Percentiles rank a stretch among this genome's conserved stretches.
phyloP scores from a whole-genome alignment of 2,113 vertebrate species.

The Corvus hawaiiensis region DNA sequence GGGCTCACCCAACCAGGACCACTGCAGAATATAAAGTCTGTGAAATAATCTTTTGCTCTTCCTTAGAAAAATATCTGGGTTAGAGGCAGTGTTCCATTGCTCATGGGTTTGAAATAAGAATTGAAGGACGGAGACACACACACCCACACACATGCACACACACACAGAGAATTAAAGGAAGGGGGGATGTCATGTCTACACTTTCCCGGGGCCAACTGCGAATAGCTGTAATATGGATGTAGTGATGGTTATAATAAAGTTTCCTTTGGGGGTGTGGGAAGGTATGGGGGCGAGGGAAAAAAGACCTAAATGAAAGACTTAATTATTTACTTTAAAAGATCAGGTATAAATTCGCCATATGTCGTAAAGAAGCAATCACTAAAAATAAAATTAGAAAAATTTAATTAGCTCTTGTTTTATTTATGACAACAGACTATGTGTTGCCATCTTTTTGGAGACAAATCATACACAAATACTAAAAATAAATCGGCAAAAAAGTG shows the following conservation, averaged over 20 bases:
- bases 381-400: not conserved
- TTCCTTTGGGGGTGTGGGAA: not conserved
- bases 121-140: not conserved
- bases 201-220: conserved; percentile 29
- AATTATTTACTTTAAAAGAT: conserved; percentile 4
- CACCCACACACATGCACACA: too few species aligned
- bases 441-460: conserved; percentile 40
- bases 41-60: not conserved
- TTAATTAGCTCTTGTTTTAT: conserved; percentile 40
- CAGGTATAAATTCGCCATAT: conserved; percentile 63
- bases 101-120: not conserved
- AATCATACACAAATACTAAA: conserved; percentile 41
- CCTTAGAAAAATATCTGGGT: not conserved
- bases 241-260: not conserved
- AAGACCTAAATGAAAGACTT: not conserved
- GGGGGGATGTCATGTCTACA: not conserved
- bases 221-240: conserved; percentile 6
- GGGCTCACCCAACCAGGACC: conserved; percentile 1
- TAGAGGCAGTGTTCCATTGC: not conserved
- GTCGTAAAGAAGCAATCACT: conserved; percentile 59
- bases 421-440: conserved; percentile 4
- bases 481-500: not conserved
- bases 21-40: conserved; percentile 2
- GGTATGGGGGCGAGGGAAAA: not conserved
- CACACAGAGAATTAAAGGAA: not conserved